Percentiles rank a stretch among this genome's conserved stretches.
Conservation (phyloP, 1,140 invertebrate genomes). For the Bombus impatiens region DNA sequence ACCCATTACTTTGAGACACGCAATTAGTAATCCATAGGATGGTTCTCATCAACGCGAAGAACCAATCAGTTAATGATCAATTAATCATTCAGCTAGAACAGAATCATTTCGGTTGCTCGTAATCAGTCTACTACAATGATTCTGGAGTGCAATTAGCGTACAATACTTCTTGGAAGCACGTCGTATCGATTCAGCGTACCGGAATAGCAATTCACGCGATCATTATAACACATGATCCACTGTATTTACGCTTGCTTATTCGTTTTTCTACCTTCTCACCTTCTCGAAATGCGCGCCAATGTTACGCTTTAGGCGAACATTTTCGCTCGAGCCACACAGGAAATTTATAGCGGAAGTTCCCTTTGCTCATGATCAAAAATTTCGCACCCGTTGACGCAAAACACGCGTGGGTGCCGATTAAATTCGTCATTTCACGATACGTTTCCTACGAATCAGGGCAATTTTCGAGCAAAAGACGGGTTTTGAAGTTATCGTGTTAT, state of each 20-base stretch:
- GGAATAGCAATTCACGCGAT: background rate
- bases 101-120: background rate
- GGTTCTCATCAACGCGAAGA: background rate
- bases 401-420: background rate
- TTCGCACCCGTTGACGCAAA: constrained; percentile 5
- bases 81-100: background rate
- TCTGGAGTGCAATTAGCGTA: background rate
- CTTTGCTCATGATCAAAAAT: constrained; percentile 9
- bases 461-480: constrained; percentile 1
- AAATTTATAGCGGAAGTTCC: background rate
- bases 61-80: constrained; percentile 25
- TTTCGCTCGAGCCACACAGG: background rate
- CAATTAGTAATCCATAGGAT: background rate
- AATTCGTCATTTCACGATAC: constrained; percentile 6
- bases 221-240: background rate
- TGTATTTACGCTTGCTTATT: background rate
- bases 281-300: background rate
- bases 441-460: background rate
- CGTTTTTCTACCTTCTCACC: background rate
- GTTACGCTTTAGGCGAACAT: background rate
- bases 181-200: background rate
- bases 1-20: background rate
- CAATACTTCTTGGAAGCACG: background rate
- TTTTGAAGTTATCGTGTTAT: background rate
- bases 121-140: constrained; percentile 10